Evolutionary conservation across 2,113 vertebrate species (phyloP).

Genomic region (Danio rerio): DNA sequence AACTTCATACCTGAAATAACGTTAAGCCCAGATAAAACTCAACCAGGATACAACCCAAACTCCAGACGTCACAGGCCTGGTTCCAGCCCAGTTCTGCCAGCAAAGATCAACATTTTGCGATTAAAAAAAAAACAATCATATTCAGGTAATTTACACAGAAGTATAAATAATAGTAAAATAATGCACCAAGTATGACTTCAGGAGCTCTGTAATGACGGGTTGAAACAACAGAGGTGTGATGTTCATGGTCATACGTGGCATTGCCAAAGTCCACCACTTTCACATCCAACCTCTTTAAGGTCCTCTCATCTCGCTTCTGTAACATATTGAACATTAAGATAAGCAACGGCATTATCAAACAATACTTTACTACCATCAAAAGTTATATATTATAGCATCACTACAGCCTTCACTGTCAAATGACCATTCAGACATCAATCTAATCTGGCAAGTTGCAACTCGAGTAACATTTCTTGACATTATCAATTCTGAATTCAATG

Average conservation of each 20-base stretch:
- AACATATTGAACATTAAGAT: conserved; percentile 38
- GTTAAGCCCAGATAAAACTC: conserved; percentile 96
- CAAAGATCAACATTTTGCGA: background rate
- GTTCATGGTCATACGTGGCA: conserved; percentile 93
- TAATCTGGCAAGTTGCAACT: background rate
- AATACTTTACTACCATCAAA: too few relatives aligned
- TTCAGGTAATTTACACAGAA: background rate
- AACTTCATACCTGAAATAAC: conserved; percentile 86
- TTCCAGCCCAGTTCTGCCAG: conserved; percentile 90
- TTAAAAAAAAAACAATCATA: background rate
- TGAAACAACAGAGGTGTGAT: conserved; percentile 95
- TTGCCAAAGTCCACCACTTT: conserved; percentile 97
- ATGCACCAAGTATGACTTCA: conserved; percentile 92
- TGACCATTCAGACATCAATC: background rate
- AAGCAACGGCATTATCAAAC: background rate
- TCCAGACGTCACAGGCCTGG: conserved; percentile 96
- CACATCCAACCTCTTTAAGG: conserved; percentile 87
- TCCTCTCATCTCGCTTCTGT: conserved; percentile 91
- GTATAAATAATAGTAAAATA: background rate
- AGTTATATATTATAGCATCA: too few relatives aligned
- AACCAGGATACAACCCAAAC: conserved; percentile 93
- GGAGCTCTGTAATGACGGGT: conserved; percentile 96
- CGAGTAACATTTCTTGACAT: background rate
- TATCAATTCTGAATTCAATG: background rate
- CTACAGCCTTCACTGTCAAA: background rate